Base-by-base conservation (phyloP, 2,888 invertebrate species). In the Litoditis marina region DNA sequence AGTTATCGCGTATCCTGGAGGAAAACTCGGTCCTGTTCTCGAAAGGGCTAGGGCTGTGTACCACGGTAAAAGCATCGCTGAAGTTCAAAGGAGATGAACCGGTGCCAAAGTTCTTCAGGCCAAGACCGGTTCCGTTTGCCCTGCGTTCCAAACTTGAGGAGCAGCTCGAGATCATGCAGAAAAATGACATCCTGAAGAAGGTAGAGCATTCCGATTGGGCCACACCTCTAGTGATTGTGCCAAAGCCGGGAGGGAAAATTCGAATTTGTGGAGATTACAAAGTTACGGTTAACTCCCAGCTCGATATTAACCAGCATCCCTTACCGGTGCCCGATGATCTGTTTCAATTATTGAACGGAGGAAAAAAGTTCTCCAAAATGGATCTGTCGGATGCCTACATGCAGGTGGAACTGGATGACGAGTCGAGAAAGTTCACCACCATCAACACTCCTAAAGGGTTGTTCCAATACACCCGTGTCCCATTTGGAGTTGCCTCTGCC, bases 141-240 rank as follows among this genome's bases (percentile, higher is more conserved):
- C 1, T 56, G 27, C 25, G 46, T 1, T 25, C 46, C 1, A 46
- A 46, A 3, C 44, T 56, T 1, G 56, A 56, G 1, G 28, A 1
- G 2, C n/a, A 19, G 1, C n/a, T 63, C 1, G 58, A 58, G 1
- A 32, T 19, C 6, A 58, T 60, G 56, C 39, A 62, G 13, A 31
- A 56, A 27, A 31, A 56, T 13, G 53, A 49, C 5, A 57, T 61
- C 0, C 44, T 61, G 31, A 52, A 50, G 11, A 46, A 46, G 5
- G 44, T 65, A 0, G 61, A 65, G 1, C 44, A 62, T 32, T 62
- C 65, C 6, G 52, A 65, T 5, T 65, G 60, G 60, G 65, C 57
- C 6, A 57, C 65, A n/a, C 65, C 65, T n/a, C 53, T 65, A 19
- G 61, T 62, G 11, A 47, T 65, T 31, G 65, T 65, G 16, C 65